Evolutionary conservation across 2,888 invertebrate genomes (phyloP), one percentile per base, ranked within the genome.

Genomic region (Zygothrica quintamaculata): DNA sequence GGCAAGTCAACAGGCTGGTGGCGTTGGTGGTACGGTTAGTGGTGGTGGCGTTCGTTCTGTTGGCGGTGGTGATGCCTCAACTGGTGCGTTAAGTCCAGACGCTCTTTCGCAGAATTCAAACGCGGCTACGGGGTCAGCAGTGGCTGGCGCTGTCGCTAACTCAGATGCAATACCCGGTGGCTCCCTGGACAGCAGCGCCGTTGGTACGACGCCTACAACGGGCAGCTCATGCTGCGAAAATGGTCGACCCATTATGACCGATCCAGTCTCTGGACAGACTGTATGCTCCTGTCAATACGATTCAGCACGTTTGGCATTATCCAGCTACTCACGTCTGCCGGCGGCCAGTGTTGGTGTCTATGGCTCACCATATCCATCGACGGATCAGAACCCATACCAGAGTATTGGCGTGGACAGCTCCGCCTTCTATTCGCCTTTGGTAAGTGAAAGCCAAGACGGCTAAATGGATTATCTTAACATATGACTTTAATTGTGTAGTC

Each of bases 231-330:
- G 97, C 92, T 97, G 97, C 92, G 97, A 97, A 90, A 96, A 96
- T 76, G 97, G 97, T 48, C 94, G 97, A 68, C 97, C 97, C 74
- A 95, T 97, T 91, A 96, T 97, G 93, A 97, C 97, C 80, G 97
- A 98, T 92, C 97, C 97, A 7, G 96, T 97, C 64, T 96, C 97
- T 71, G 97, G 97, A 29, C 97, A 97, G 92, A 96, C 96, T 52
- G 96, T 98, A 84, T 98, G 97, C 92, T 97, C 97, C 82, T 98
- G 98, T 92, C 97, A 97, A 91, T 97, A 97, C 92, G 97, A 97
- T 92, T 95, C 96, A 59, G 96, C 97, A 40, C 93, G 97, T 79
- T 93, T 97, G 74, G 96, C 97, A 50, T 94, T 97, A 70, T 94
- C 95, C 71, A 94, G 94, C 73, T 97, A 97, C 90, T 96, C 96